phyloP scores from a whole-genome alignment of 2,797 vertebrate species.

The Microcaecilia unicolor region DNA sequence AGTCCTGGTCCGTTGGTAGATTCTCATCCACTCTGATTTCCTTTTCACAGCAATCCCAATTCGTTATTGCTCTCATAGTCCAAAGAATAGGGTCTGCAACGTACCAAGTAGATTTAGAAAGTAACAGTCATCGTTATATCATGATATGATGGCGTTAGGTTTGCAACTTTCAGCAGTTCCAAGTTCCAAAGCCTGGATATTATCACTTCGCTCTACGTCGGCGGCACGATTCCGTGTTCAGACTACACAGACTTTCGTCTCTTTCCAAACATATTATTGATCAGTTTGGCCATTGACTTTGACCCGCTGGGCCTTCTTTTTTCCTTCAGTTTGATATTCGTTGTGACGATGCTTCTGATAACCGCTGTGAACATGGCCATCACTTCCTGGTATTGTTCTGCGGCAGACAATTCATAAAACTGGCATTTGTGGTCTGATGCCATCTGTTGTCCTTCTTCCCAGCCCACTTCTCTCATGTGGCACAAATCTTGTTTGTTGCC shows the following conservation, averaged over 20 bases:
- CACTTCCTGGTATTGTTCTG: conserved; percentile 75
- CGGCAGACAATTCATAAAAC: conserved; percentile 77
- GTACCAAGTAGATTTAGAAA: too few species aligned
- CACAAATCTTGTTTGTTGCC: conserved; percentile 85
- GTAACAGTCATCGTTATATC: too few species aligned
- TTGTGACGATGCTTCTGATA: conserved; percentile 51
- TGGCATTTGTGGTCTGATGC: conserved; percentile 63
- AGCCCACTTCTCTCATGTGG: conserved; percentile 67
- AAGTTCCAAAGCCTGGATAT: too few species aligned
- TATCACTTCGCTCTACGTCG: too few species aligned
- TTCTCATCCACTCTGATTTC: too few species aligned
- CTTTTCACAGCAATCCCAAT: too few species aligned
- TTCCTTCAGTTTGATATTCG: conserved; percentile 59
- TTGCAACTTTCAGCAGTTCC: too few species aligned
- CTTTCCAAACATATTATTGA: conserved; percentile 80
- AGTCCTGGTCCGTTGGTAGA: too few species aligned
- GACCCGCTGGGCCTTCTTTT: conserved; percentile 70
- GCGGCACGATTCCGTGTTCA: too few species aligned
- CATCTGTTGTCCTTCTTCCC: conserved; percentile 70
- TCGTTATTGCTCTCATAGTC: too few species aligned
- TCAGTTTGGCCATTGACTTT: conserved; percentile 78
- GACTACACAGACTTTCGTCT: conserved; percentile 76
- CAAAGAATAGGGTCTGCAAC: too few species aligned
- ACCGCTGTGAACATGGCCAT: conserved; percentile 67
- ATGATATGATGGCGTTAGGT: too few species aligned